phyloP scores from a whole-genome alignment of 53 echinoderm and acorn worm genomes.

The Crossaster papposus region DNA sequence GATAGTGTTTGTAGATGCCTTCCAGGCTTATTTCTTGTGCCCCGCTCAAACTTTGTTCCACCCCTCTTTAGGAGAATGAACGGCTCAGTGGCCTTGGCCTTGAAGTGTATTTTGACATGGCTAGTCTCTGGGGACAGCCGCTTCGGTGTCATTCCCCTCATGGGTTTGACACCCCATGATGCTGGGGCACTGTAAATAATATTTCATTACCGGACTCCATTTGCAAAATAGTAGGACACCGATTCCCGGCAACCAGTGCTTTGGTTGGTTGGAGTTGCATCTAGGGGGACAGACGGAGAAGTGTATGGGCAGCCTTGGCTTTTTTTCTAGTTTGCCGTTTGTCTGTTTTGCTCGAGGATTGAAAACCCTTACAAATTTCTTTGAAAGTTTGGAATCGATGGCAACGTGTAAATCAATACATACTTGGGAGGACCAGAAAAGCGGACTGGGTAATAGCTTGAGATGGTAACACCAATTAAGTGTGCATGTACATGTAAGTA shows the following conservation, averaged over 20 bases:
- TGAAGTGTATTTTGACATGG: constrained; percentile 46
- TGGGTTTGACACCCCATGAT: constrained; percentile 20
- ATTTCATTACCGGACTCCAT: constrained; percentile 30
- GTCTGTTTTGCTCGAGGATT: not conserved
- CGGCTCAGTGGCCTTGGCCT: constrained; percentile 53
- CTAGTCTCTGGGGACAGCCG: constrained; percentile 36
- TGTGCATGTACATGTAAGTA: constrained; percentile 50
- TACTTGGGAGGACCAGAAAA: constrained; percentile 1
- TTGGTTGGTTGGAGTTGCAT: not conserved
- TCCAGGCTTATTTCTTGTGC: not conserved
- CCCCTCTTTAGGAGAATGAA: constrained; percentile 21
- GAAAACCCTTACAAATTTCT: not conserved
- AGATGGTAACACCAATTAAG: constrained; percentile 56
- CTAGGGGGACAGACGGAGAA: constrained; percentile 13
- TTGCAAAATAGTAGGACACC: constrained; percentile 4
- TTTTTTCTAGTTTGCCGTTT: not conserved
- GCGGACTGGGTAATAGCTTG: not conserved
- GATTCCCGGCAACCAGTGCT: constrained; percentile 1
- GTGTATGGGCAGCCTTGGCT: not conserved
- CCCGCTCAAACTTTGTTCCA: constrained; percentile 7
- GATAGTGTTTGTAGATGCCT: not conserved
- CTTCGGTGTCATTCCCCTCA: constrained; percentile 41
- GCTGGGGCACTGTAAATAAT: constrained; percentile 24
- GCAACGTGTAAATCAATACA: constrained; percentile 49
- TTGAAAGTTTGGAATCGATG: constrained; percentile 29